Percentiles rank a stretch among this genome's conserved stretches.
Evolutionary conservation across 2,888 invertebrate species (phyloP).

Genomic region (Pandemis corylana): DNA sequence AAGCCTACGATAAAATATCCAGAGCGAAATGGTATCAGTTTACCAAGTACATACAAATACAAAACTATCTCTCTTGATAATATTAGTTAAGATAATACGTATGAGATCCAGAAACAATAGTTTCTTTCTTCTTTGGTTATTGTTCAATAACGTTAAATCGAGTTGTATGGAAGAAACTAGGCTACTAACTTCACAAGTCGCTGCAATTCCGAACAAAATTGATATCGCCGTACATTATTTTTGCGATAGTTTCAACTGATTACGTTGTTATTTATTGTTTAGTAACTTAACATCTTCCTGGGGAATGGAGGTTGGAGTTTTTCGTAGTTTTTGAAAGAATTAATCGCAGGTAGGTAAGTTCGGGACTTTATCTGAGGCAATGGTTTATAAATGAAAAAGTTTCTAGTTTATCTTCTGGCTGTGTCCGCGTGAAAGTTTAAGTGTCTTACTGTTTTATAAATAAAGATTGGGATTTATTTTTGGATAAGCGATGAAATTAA

Average conservation of each 20-base stretch:
- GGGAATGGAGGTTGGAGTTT: neutral
- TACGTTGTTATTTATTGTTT: slow-evolving; percentile 38
- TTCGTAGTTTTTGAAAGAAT: slow-evolving; percentile 16
- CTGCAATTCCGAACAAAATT: slow-evolving; percentile 31
- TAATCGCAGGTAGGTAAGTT: slow-evolving; percentile 4
- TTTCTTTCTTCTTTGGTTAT: slow-evolving; percentile 40
- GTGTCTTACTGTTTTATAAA: neutral
- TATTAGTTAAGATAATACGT: slow-evolving; percentile 42
- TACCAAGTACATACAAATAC: slow-evolving; percentile 12
- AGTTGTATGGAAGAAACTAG: slow-evolving; percentile 37
- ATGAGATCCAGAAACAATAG: slow-evolving; percentile 41
- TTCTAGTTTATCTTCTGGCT: slow-evolving; percentile 2
- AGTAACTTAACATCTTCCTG: neutral
- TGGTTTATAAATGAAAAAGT: slow-evolving; percentile 23
- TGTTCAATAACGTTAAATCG: slow-evolving; percentile 41
- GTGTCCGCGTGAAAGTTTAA: neutral
- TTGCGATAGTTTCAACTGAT: slow-evolving; percentile 38
- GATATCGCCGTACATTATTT: slow-evolving; percentile 40
- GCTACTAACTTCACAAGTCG: slow-evolving; percentile 38
- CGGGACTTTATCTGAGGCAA: slow-evolving; percentile 5
- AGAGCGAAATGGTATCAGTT: slow-evolving; percentile 17
- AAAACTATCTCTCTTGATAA: slow-evolving; percentile 37
- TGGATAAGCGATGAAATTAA: too few relatives aligned
- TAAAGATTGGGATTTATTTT: neutral
- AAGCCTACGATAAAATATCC: slow-evolving; percentile 4